These are phyloP conservation scores for Gyrodactylus salaris DNA, from an alignment of 1,140 invertebrate species.

Conservation along the genomic window DNA sequence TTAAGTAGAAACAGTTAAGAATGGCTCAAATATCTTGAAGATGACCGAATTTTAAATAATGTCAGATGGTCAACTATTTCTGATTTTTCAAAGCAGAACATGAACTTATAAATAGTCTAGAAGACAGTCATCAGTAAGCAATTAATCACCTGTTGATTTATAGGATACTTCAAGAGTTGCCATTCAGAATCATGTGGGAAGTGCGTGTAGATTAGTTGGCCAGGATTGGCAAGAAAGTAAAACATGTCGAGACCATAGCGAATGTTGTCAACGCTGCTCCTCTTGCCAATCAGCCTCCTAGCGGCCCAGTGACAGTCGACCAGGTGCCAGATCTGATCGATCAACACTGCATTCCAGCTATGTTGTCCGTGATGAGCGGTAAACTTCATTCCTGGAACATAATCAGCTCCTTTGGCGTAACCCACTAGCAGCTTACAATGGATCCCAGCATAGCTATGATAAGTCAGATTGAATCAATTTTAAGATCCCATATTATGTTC, in stretches of 20 bases:
- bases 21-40: no score
- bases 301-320: constrained; percentile 21
- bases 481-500: no score
- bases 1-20: no score
- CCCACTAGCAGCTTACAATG: constrained; percentile 20
- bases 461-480: no score
- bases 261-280: constrained; percentile 12
- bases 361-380: constrained; percentile 16
- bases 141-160: constrained; percentile 10
- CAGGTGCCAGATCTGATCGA: constrained; percentile 18
- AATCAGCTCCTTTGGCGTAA: constrained; percentile 20
- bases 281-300: constrained; percentile 18
- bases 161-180: constrained; percentile 16
- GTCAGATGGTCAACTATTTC: no score
- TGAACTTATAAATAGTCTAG: no score
- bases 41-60: no score
- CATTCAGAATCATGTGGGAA: constrained; percentile 18
- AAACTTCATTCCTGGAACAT: constrained; percentile 19
- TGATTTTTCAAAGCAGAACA: not conserved
- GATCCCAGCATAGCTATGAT: constrained; percentile 17
- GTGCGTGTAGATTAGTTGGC: constrained; percentile 20
- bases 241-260: constrained; percentile 20
- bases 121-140: no score
- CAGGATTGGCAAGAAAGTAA: constrained; percentile 19
- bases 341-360: constrained; percentile 20